A percentile compares a stretch with the other conserved stretches of the same genome.
phyloP scores from a whole-genome alignment of 2,113 vertebrate genomes.

The Silurus glanis region DNA sequence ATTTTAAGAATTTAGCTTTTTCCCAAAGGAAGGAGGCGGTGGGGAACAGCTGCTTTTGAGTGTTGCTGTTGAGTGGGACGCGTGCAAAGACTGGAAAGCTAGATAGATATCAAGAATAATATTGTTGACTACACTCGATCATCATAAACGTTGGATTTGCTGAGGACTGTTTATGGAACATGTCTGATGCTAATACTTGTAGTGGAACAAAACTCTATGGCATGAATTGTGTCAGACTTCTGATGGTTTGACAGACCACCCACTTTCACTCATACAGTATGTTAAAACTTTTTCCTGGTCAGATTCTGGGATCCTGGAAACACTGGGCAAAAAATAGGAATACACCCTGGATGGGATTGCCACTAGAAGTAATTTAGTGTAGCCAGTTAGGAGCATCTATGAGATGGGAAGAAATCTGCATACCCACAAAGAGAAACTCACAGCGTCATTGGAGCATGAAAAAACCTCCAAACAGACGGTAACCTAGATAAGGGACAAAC shows the following conservation, averaged over 20 bases:
- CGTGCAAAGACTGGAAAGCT: slow-evolving; percentile 15
- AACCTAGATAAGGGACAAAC: not conserved
- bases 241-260: slow-evolving; percentile 1
- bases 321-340: not conserved
- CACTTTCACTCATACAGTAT: not conserved
- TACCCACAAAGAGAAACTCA: not conserved
- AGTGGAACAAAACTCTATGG: not conserved
- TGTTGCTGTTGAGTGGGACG: slow-evolving; percentile 7
- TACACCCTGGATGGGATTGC: too few species aligned
- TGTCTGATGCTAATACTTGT: not conserved
- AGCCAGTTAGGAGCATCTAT: not conserved
- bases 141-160: not conserved
- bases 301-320: not conserved
- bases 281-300: not conserved
- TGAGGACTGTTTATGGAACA: not conserved
- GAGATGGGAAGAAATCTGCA: not conserved
- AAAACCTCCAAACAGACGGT: not conserved
- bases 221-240: not conserved
- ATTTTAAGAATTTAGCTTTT: slow-evolving; percentile 11
- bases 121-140: not conserved
- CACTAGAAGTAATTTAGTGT: not conserved
- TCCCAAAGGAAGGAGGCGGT: slow-evolving; percentile 15
- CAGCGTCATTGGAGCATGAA: not conserved
- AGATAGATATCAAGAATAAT: not conserved
- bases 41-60: slow-evolving; percentile 24